A percentile compares a stretch with the other conserved stretches of the same genome.
phyloP scores from a whole-genome alignment of 2,888 invertebrate species.

The Rhaphigaster nebulosa region DNA sequence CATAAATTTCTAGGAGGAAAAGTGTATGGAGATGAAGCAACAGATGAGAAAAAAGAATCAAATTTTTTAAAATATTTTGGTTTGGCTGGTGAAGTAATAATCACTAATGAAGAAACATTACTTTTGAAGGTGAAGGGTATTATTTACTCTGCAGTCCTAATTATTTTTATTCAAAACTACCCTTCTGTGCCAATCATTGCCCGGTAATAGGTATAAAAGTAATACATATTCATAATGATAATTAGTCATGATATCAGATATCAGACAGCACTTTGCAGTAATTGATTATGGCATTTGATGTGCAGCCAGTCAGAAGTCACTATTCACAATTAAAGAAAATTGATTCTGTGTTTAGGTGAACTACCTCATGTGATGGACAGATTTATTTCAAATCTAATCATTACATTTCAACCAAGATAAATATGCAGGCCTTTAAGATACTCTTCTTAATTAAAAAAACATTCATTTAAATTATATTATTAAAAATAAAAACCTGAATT shows the following conservation, averaged over 20 bases:
- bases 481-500: too few relatives aligned
- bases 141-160: not conserved
- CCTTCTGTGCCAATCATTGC: not conserved
- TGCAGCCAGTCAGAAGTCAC: too few relatives aligned
- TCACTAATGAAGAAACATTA: constrained; percentile 71
- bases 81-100: constrained; percentile 69
- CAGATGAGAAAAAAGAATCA: constrained; percentile 69
- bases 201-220: not conserved
- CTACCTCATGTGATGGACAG: not conserved
- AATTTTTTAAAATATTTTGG: constrained; percentile 70
- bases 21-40: constrained; percentile 63
- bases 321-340: too few relatives aligned
- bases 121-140: constrained; percentile 68
- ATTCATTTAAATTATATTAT: too few relatives aligned
- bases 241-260: too few relatives aligned
- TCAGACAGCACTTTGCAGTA: too few relatives aligned
- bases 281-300: too few relatives aligned
- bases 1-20: constrained; percentile 59
- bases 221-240: too few relatives aligned
- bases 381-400: not conserved
- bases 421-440: too few relatives aligned
- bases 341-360: too few relatives aligned
- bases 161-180: not conserved
- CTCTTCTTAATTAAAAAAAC: too few relatives aligned
- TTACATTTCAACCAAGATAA: not conserved